phyloP scores from a whole-genome alignment of 1,140 invertebrate species.

The Pteromalus puparum region DNA sequence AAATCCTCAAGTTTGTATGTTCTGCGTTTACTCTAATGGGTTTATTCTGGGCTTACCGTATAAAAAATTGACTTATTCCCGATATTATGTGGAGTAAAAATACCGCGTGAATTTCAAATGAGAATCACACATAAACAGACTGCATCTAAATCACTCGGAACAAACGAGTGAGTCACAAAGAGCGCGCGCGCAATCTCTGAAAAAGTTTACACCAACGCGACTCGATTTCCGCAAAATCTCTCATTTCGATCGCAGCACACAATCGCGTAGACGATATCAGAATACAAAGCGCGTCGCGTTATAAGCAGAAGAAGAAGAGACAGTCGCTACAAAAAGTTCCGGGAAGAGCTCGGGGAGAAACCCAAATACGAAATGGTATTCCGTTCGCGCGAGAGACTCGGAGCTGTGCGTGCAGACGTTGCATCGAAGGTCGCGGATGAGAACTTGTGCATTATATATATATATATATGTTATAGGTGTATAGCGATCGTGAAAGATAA shows the following conservation, averaged over 20 bases:
- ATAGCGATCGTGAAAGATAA: conserved; percentile 45
- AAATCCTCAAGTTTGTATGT: too few species aligned
- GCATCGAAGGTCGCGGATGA: not conserved
- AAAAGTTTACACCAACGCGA: too few species aligned
- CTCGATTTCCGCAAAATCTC: too few species aligned
- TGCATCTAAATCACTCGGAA: too few species aligned
- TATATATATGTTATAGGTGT: not conserved
- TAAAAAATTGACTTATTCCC: not conserved
- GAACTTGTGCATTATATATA: too few species aligned
- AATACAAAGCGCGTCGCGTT: too few species aligned
- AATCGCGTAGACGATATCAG: too few species aligned
- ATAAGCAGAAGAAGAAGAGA: too few species aligned
- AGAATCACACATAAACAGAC: not conserved
- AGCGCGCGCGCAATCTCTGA: too few species aligned
- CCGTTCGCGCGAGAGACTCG: not conserved
- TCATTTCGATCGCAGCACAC: too few species aligned
- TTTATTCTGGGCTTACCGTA: not conserved
- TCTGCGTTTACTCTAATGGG: not conserved
- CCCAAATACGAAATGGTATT: conserved; percentile 16
- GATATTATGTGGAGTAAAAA: not conserved
- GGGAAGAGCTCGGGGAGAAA: not conserved
- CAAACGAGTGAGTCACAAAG: too few species aligned
- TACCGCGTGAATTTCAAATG: not conserved
- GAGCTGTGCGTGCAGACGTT: not conserved
- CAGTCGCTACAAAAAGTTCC: not conserved